Percentiles rank a stretch among this genome's conserved stretches.
These are phyloP conservation scores for Stenoptilia bipunctidactyla DNA, from an alignment of 2,888 invertebrate genomes.

Conservation along the genomic window DNA sequence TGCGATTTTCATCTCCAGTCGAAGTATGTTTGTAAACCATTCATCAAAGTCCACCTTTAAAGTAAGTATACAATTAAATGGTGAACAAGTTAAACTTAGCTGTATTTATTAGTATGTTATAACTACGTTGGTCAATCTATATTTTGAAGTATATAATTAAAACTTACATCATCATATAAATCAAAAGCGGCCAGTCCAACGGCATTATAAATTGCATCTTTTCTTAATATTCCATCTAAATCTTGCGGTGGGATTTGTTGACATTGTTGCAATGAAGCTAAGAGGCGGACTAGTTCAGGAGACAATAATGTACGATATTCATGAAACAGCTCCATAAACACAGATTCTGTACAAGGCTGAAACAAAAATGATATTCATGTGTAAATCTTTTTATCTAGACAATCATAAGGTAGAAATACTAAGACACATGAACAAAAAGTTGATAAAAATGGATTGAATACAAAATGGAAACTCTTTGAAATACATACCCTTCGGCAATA, in stretches of 20 bases:
- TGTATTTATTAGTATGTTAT: too few relatives aligned
- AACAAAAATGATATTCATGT: neutral
- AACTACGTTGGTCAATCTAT: too few relatives aligned
- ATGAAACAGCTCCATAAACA: conserved; percentile 87
- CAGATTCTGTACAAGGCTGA: conserved; percentile 88
- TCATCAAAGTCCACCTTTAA: conserved; percentile 89
- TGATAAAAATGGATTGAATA: too few relatives aligned
- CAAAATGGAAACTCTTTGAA: too few relatives aligned
- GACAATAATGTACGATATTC: conserved; percentile 77
- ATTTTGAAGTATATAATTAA: too few relatives aligned
- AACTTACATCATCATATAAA: conserved; percentile 85
- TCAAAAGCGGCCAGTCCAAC: conserved; percentile 91
- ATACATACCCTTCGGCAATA: conserved; percentile 84
- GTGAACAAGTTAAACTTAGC: too few relatives aligned
- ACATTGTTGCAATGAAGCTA: conserved; percentile 75
- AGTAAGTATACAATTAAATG: too few relatives aligned
- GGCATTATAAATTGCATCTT: conserved; percentile 95
- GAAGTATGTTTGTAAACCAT: conserved; percentile 88
- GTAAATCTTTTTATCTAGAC: too few relatives aligned
- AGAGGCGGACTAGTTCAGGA: conserved; percentile 80
- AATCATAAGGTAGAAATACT: too few relatives aligned
- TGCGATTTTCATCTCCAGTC: conserved; percentile 85
- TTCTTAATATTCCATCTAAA: conserved; percentile 82
- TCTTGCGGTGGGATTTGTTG: conserved; percentile 79
- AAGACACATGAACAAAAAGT: too few relatives aligned